These are phyloP conservation scores for Polyodon spathula DNA, from an alignment of 2,113 vertebrate species.

Conservation along the genomic window DNA sequence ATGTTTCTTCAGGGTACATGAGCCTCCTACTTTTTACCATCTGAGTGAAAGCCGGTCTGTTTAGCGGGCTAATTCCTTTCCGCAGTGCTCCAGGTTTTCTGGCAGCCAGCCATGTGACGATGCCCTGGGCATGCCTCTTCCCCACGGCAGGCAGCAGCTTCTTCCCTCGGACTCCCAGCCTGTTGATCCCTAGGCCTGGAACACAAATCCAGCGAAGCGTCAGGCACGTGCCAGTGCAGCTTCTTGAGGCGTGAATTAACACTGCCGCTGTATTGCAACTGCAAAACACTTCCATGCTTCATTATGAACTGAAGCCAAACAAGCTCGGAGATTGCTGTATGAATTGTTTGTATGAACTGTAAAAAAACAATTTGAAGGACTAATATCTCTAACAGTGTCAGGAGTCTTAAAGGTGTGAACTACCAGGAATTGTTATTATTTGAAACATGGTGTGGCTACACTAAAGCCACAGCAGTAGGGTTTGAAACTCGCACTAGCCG, in stretches of 20 bases:
- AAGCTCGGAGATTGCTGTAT: background rate
- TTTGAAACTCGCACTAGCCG: too few relatives aligned
- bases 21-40: constrained; percentile 41
- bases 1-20: background rate
- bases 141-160: constrained; percentile 39
- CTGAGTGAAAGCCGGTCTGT: constrained; percentile 67
- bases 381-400: too few relatives aligned
- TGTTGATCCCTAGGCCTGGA: constrained; percentile 57
- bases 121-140: constrained; percentile 68
- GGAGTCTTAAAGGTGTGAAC: too few relatives aligned
- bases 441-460: too few relatives aligned
- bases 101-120: constrained; percentile 80
- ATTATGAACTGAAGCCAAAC: background rate
- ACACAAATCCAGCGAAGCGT: background rate
- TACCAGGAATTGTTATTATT: too few relatives aligned
- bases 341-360: background rate
- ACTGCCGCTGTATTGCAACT: background rate
- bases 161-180: constrained; percentile 51
- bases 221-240: background rate
- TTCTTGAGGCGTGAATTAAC: background rate
- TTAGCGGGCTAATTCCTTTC: constrained; percentile 71
- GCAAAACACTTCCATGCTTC: background rate
- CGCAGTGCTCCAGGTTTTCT: constrained; percentile 58
- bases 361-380: background rate
- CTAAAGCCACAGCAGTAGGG: too few relatives aligned